Evolutionary conservation across 2,113 vertebrate genomes (phyloP), one percentile per base, ranked within the genome.

Genomic region (Lucifuga dentata): DNA sequence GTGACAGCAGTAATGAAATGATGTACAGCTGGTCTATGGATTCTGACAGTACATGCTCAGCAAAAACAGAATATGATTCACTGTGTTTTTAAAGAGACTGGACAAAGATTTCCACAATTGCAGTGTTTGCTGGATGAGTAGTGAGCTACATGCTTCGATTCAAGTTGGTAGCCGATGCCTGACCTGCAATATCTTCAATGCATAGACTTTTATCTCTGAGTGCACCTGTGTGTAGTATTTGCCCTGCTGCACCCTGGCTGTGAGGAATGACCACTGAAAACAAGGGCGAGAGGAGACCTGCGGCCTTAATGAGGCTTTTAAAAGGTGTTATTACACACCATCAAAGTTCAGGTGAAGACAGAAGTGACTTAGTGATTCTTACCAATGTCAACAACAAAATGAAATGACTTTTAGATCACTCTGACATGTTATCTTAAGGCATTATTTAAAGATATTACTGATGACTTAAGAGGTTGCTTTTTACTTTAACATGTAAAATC

Each of bases 191-290:
- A 70, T 76, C 59, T 71, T 80, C 63, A 10, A 41, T 8, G 56
- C 29, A 6, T 17, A 20, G 52, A 53, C 61, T 63, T 80, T 76
- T 80, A 83, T 77, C 68, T 81, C 2, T 1, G 5, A 1, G 61
- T 61, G 77, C 85, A 90, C 86, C 86, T 86, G 84, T 81, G 81
- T 46, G 63, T 32, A 57, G 74, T 78, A 73, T 78, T 79, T 80
- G 48, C 61, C 16, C 17, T 16, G 40, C 7, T 62, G 35, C 39
- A 10, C 15, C 39, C n/a, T 52, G 68, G 41, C 50, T 79, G 50
- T 46, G 26, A 81, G 81, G 81, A 90, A 89, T 89, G 73, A 70
- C 60, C 64, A 56, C 38, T 73, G 83, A 80, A 84, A 84, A 64
- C 75, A 71, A 39, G 3, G 44, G 16, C 46, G 64, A 85, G 57